Conservation (phyloP, 2,888 invertebrate species). For the Phytoseiulus persimilis region DNA sequence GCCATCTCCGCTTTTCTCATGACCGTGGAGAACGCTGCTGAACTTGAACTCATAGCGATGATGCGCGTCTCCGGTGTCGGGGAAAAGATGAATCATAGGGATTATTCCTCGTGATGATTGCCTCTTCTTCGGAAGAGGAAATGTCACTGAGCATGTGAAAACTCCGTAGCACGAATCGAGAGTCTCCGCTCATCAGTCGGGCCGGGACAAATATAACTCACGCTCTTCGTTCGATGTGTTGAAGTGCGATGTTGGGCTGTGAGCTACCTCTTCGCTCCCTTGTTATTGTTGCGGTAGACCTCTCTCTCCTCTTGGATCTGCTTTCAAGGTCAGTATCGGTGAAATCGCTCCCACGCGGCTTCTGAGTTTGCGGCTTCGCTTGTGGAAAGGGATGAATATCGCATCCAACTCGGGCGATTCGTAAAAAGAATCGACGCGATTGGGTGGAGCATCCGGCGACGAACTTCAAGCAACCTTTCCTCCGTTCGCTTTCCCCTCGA, state of each 20-base stretch:
- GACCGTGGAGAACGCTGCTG: conserved; percentile 13
- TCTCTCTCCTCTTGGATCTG: neutral
- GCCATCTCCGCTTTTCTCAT: conserved; percentile 9
- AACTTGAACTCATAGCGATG: conserved; percentile 23
- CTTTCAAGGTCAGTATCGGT: neutral
- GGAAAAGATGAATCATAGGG: neutral
- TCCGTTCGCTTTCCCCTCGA: neutral
- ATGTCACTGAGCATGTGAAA: too few species aligned
- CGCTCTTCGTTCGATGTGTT: conserved; percentile 25
- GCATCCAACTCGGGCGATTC: too few species aligned
- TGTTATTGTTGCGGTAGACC: neutral
- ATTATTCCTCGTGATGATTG: conserved; percentile 29
- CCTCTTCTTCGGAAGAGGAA: too few species aligned
- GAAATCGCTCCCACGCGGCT: neutral
- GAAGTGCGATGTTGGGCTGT: conserved; percentile 19
- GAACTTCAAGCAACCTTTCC: neutral
- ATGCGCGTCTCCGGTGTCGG: neutral
- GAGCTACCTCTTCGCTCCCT: conserved; percentile 22
- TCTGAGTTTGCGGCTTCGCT: neutral
- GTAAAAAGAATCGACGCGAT: too few species aligned
- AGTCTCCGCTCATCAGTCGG: neutral
- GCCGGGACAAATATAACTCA: neutral
- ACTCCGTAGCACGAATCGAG: too few species aligned
- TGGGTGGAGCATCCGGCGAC: too few species aligned
- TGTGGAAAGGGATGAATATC: neutral